These are phyloP conservation scores for Patella caerulea DNA, from an alignment of 2,888 invertebrate species.

Conservation along the genomic window DNA sequence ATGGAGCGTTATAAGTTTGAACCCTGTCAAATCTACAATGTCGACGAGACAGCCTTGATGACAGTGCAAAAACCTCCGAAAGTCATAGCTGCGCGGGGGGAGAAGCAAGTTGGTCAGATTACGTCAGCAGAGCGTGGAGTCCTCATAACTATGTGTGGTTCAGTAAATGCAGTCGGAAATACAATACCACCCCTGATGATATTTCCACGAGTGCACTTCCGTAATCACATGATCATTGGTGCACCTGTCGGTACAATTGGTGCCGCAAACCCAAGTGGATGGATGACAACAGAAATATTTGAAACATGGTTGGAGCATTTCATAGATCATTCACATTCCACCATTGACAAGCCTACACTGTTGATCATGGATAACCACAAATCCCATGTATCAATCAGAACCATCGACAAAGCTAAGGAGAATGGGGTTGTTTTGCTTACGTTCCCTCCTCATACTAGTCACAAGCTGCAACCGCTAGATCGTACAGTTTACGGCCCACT, in stretches of 20 bases:
- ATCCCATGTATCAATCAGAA: slow-evolving; percentile 50
- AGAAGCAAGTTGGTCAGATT: slow-evolving; percentile 30
- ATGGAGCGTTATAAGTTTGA: neutral
- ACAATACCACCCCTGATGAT: slow-evolving; percentile 29
- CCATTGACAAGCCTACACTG: slow-evolving; percentile 42
- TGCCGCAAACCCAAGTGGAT: slow-evolving; percentile 39
- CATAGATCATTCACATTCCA: slow-evolving; percentile 46
- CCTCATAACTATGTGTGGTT: slow-evolving; percentile 19
- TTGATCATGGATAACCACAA: slow-evolving; percentile 61
- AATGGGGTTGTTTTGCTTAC: slow-evolving; percentile 69
- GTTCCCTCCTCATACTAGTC: slow-evolving; percentile 70
- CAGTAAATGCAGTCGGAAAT: slow-evolving; percentile 32
- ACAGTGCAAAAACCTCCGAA: slow-evolving; percentile 8
- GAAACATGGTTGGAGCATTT: slow-evolving; percentile 57
- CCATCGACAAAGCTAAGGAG: slow-evolving; percentile 60
- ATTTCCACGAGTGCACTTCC: slow-evolving; percentile 30
- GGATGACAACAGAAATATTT: slow-evolving; percentile 60
- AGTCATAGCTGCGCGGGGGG: slow-evolving; percentile 11
- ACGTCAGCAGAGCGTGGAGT: slow-evolving; percentile 29
- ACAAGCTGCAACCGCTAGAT: slow-evolving; percentile 72
- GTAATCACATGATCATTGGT: slow-evolving; percentile 9
- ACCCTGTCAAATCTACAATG: neutral
- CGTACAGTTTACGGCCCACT: slow-evolving; percentile 31
- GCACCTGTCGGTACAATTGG: slow-evolving; percentile 20
- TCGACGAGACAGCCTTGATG: neutral